A percentile compares a stretch with the other conserved stretches of the same genome.
Evolutionary conservation across 1,140 invertebrate species (phyloP).

Genomic region (Meteorus sp.): DNA sequence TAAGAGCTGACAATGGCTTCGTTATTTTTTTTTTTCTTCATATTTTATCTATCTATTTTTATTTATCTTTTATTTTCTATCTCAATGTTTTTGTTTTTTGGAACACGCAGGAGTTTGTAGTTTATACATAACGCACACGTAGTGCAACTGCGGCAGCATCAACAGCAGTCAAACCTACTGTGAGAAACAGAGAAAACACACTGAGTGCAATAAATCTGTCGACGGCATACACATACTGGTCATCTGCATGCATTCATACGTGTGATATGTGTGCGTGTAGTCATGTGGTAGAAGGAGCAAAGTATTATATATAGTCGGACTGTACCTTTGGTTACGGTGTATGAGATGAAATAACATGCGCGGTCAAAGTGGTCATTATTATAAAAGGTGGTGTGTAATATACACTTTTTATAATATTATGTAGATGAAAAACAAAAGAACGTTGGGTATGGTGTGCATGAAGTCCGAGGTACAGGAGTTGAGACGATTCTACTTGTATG

Average conservation of each 20-base stretch:
- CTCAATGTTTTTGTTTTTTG: no score
- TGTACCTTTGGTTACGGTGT: no score
- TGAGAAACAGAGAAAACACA: neutral
- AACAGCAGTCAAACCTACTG: slow-evolving; percentile 10
- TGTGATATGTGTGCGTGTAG: neutral
- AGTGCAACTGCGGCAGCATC: neutral
- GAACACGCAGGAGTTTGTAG: no score
- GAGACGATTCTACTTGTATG: no score
- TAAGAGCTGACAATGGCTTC: slow-evolving; percentile 22
- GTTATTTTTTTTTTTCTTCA: neutral
- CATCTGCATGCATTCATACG: no score
- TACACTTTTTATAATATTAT: neutral
- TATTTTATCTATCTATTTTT: no score
- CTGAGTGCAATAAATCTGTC: slow-evolving; percentile 36
- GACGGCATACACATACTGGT: neutral
- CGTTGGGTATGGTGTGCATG: no score
- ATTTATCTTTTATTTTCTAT: no score
- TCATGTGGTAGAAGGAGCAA: neutral
- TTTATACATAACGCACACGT: neutral
- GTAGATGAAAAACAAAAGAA: no score
- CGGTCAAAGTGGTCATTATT: slow-evolving; percentile 29
- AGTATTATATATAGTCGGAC: no score
- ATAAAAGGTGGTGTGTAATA: slow-evolving; percentile 3
- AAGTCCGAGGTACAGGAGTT: no score
- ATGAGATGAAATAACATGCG: neutral